Conservation (phyloP, 2,888 invertebrate genomes). For the Eristalis pertinax region DNA sequence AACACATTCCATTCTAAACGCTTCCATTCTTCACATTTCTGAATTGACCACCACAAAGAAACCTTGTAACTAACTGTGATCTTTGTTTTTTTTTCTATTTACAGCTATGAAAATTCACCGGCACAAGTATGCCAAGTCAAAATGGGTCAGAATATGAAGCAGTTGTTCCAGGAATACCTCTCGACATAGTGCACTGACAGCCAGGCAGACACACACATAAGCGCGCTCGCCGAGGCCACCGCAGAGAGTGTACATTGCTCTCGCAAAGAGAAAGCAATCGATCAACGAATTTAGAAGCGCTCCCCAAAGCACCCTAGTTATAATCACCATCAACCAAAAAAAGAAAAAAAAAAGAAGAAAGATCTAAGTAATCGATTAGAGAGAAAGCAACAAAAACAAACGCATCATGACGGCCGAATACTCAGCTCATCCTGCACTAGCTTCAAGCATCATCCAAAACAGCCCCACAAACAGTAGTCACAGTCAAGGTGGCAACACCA, state of each 20-base stretch:
- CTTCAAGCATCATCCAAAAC: conserved; percentile 76
- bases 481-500: conserved; percentile 60
- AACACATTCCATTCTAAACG: too few species aligned
- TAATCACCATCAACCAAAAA: background rate
- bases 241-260: background rate
- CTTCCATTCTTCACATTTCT: background rate
- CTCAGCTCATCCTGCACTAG: conserved; percentile 80
- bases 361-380: background rate
- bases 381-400: conserved; percentile 32
- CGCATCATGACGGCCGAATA: conserved; percentile 77
- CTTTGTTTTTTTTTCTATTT: conserved; percentile 16
- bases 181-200: conserved; percentile 45
- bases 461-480: conserved; percentile 66
- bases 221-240: background rate
- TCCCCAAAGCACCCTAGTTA: conserved; percentile 31
- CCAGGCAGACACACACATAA: background rate
- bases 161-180: conserved; percentile 29
- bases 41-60: background rate
- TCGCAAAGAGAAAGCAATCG: conserved; percentile 5
- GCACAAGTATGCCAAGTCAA: conserved; percentile 65
- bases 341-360: background rate
- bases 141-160: conserved; percentile 64
- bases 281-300: conserved; percentile 38
- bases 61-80: background rate
- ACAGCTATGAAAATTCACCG: conserved; percentile 69